A percentile compares a stretch with the other conserved stretches of the same genome.
These are phyloP conservation scores for Athripsodes cinereus DNA, from an alignment of 2,888 invertebrate genomes.

Conservation along the genomic window DNA sequence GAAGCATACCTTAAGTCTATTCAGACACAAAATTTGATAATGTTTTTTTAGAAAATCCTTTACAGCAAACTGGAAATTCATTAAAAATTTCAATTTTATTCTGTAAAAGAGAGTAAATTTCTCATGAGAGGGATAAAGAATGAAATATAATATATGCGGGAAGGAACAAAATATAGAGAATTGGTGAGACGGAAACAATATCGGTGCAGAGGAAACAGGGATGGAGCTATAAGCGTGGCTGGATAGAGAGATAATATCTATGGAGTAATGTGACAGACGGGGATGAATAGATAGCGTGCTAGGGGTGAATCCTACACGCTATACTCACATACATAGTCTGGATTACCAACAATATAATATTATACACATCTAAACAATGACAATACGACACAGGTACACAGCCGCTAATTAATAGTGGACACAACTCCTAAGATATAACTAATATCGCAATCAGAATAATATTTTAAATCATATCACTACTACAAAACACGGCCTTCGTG, in stretches of 20 bases:
- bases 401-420: no score
- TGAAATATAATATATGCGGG: not conserved
- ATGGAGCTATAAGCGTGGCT: slow-evolving; percentile 14
- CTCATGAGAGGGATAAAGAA: not conserved
- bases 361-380: not conserved
- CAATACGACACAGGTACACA: no score
- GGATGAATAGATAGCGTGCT: slow-evolving; percentile 13
- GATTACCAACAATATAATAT: not conserved
- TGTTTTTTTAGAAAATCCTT: slow-evolving; percentile 15
- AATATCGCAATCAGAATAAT: not conserved
- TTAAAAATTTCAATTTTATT: slow-evolving; percentile 16
- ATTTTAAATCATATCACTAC: not conserved
- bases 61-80: slow-evolving; percentile 18
- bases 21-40: slow-evolving; percentile 14
- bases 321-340: not conserved
- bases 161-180: not conserved
- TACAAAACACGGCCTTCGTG: not conserved
- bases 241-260: slow-evolving; percentile 19
- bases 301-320: slow-evolving; percentile 7
- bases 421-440: not conserved
- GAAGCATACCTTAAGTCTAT: not conserved
- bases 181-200: slow-evolving; percentile 5
- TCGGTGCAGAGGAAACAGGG: slow-evolving; percentile 1
- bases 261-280: slow-evolving; percentile 14
- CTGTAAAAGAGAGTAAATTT: slow-evolving; percentile 2